A percentile compares a stretch with the other conserved stretches of the same genome.
Conservation (phyloP, 1,140 invertebrate genomes). For the Bicyclus anynana region DNA sequence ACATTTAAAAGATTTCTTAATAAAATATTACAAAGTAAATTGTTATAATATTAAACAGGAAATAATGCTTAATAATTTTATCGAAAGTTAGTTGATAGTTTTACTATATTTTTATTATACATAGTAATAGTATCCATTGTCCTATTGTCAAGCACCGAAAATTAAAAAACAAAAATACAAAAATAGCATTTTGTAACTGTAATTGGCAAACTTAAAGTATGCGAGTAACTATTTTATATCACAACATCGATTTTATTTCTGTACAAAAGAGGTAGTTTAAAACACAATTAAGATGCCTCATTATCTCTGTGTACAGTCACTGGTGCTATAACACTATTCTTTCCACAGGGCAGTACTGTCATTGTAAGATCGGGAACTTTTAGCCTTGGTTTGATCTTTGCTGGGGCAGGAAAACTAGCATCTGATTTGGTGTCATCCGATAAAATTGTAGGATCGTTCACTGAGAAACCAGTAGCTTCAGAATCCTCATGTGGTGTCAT, state of each 20-base stretch:
- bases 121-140: too few relatives aligned
- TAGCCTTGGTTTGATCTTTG: constrained; percentile 78
- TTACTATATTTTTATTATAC: too few relatives aligned
- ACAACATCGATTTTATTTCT: constrained; percentile 39
- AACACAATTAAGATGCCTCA: constrained; percentile 79
- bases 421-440: constrained; percentile 80
- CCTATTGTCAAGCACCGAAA: neutral
- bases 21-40: too few relatives aligned
- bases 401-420: constrained; percentile 79
- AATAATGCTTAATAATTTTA: neutral
- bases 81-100: too few relatives aligned
- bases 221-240: constrained; percentile 26
- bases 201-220: constrained; percentile 6
- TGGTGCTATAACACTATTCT: constrained; percentile 87
- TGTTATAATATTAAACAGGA: neutral
- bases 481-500: constrained; percentile 95
- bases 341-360: constrained; percentile 74
- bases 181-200: neutral
- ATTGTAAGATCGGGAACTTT: constrained; percentile 58
- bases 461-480: constrained; percentile 86
- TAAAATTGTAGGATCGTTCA: constrained; percentile 79
- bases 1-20: too few relatives aligned
- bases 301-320: constrained; percentile 92
- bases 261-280: constrained; percentile 63
- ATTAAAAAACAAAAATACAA: constrained; percentile 4